phyloP scores from a whole-genome alignment of 2,113 vertebrate genomes.

The Uropsilus gracilis region DNA sequence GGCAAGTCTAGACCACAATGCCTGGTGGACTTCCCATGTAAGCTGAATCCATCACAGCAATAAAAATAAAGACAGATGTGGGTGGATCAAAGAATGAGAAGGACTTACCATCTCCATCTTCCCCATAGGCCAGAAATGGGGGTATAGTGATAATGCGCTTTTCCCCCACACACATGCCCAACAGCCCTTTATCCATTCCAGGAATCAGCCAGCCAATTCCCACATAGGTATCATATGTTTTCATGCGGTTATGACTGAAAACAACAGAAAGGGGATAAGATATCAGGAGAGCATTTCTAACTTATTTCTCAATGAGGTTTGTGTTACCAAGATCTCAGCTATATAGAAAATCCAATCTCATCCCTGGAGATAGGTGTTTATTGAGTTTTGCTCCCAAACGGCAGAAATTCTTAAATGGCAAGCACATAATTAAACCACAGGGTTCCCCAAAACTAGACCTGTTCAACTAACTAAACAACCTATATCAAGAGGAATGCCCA shows the following conservation, averaged over 20 bases:
- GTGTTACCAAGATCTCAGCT: background rate
- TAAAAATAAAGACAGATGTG: background rate
- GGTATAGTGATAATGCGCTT: slow-evolving; percentile 95
- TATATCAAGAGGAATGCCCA: background rate
- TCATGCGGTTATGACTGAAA: slow-evolving; percentile 95
- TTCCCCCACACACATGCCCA: slow-evolving; percentile 98
- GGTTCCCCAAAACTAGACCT: background rate
- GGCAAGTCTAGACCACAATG: background rate
- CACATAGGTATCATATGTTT: slow-evolving; percentile 97
- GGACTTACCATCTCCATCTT: slow-evolving; percentile 94
- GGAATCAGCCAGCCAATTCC: slow-evolving; percentile 99
- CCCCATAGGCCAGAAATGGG: slow-evolving; percentile 95
- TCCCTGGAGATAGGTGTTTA: background rate
- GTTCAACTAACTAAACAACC: background rate
- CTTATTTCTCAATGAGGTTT: background rate
- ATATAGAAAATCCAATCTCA: background rate
- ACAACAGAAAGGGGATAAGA: background rate
- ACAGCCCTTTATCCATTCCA: slow-evolving; percentile 97
- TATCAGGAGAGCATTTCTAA: background rate
- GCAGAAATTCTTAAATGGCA: background rate
- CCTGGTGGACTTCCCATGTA: background rate
- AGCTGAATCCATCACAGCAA: background rate
- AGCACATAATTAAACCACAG: background rate
- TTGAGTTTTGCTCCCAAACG: background rate
- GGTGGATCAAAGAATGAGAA: background rate